phyloP scores from a whole-genome alignment of 2,113 vertebrate genomes.

The Sclerurus mexicanus region DNA sequence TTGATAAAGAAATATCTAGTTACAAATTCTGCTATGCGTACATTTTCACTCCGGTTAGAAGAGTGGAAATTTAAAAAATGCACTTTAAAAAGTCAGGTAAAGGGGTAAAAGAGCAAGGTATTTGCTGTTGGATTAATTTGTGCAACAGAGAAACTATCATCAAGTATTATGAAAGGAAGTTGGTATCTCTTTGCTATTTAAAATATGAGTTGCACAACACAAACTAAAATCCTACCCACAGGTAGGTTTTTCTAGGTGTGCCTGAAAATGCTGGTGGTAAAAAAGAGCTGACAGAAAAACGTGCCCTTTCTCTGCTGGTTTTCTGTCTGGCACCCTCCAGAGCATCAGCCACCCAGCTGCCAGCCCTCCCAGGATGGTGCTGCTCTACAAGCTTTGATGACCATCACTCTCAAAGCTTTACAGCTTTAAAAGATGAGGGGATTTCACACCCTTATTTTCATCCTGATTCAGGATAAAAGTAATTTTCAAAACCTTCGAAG shows the following conservation, averaged over 20 bases:
- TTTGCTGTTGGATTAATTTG: background rate
- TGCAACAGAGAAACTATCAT: background rate
- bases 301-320: background rate
- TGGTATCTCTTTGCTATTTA: background rate
- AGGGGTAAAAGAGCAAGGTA: background rate
- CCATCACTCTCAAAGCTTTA: background rate
- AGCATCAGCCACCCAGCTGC: background rate
- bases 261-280: background rate
- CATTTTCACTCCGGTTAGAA: background rate
- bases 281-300: background rate
- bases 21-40: background rate
- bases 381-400: background rate
- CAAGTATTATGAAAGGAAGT: background rate
- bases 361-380: background rate
- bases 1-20: background rate
- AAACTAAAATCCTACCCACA: background rate
- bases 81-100: background rate
- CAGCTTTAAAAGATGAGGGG: background rate
- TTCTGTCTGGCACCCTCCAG: background rate
- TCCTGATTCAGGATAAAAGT: background rate
- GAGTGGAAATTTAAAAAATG: background rate
- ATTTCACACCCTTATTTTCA: background rate
- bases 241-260: rapidly evolving
- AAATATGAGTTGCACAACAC: background rate
- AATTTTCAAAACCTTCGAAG: background rate